Evolutionary conservation across 2,113 vertebrate genomes (phyloP).

Genomic region (Protobothrops flavoviridis): DNA sequence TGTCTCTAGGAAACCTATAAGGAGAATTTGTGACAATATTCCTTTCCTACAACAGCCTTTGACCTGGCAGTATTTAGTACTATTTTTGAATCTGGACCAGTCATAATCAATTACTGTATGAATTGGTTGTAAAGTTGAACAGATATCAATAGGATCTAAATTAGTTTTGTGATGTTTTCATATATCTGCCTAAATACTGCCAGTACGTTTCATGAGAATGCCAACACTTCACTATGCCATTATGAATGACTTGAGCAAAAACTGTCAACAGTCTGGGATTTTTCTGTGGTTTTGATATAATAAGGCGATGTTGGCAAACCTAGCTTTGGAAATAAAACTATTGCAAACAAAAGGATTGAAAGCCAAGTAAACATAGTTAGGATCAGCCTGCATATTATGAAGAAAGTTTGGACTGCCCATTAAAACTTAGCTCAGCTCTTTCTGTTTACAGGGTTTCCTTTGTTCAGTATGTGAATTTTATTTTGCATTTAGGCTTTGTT

Average conservation of each 20-base stretch:
- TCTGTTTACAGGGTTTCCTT: neutral
- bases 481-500: neutral
- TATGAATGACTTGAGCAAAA: constrained; percentile 12
- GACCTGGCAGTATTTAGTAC: neutral
- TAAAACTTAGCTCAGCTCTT: neutral
- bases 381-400: neutral
- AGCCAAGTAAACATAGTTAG: neutral
- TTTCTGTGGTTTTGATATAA: neutral
- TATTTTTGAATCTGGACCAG: neutral
- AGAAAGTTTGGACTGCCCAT: neutral
- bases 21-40: neutral
- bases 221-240: neutral
- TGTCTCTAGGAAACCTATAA: neutral
- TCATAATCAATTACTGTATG: neutral
- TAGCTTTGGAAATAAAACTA: neutral
- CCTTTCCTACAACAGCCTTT: neutral
- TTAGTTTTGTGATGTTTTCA: constrained; percentile 4
- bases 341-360: neutral
- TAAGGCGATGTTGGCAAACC: neutral
- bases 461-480: neutral
- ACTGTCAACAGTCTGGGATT: constrained; percentile 3
- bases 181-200: constrained; percentile 12
- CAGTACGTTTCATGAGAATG: neutral
- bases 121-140: neutral
- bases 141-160: neutral